phyloP scores from a whole-genome alignment of 2,888 invertebrate species.

The Tetragonisca angustula region DNA sequence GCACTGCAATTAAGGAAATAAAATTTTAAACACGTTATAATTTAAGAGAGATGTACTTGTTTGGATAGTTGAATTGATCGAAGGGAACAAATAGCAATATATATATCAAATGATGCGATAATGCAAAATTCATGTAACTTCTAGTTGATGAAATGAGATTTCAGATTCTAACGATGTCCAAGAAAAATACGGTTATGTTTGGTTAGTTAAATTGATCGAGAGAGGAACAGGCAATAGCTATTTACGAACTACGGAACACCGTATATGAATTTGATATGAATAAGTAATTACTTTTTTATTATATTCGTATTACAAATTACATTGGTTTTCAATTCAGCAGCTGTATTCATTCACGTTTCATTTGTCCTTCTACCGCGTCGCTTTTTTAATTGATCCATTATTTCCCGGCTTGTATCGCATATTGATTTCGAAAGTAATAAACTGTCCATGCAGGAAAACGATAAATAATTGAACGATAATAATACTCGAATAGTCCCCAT shows the following conservation, averaged over 20 bases:
- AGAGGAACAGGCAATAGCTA: background rate
- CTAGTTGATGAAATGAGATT: background rate
- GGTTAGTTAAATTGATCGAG: background rate
- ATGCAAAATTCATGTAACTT: background rate
- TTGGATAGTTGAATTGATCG: background rate
- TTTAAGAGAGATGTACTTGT: background rate
- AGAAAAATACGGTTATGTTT: too few relatives aligned
- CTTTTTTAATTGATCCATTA: slow-evolving; percentile 3
- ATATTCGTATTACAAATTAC: slow-evolving; percentile 1
- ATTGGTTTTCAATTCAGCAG: background rate
- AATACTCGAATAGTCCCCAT: background rate
- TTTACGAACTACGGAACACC: background rate
- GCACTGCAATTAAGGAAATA: background rate
- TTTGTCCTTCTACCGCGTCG: background rate
- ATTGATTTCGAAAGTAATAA: background rate
- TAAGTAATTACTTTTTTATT: slow-evolving; percentile 5
- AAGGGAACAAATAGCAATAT: background rate
- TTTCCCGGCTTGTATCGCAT: background rate
- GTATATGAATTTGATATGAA: background rate
- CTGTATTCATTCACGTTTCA: background rate
- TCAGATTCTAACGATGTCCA: background rate
- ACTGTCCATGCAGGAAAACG: background rate
- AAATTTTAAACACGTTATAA: background rate
- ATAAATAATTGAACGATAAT: slow-evolving; percentile 3
- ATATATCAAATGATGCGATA: background rate